Percentiles rank a stretch among this genome's conserved stretches.
Conservation (phyloP, 2,113 vertebrate species). For the Oophaga pumilio region DNA sequence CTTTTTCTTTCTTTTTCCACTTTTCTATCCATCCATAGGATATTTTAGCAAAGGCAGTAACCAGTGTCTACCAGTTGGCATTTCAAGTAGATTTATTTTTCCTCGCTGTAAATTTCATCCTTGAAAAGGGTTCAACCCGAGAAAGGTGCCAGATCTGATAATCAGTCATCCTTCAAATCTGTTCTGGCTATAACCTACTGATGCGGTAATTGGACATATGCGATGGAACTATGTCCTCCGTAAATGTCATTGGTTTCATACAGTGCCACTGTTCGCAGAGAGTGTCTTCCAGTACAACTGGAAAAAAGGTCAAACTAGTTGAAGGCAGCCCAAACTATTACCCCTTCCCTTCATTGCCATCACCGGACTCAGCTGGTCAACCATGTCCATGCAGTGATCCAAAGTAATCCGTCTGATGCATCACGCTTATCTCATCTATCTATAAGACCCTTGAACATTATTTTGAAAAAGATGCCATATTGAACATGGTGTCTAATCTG, state of each 20-base stretch:
- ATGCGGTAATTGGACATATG: neutral
- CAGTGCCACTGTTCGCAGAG: too few relatives aligned
- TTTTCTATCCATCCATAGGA: neutral
- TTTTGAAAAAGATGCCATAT: too few relatives aligned
- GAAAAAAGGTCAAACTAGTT: neutral
- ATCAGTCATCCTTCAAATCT: neutral
- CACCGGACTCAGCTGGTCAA: neutral
- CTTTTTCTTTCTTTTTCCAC: too few relatives aligned
- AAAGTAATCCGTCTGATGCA: neutral
- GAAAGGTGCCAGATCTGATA: too few relatives aligned
- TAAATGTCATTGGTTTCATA: neutral
- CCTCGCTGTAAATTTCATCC: neutral
- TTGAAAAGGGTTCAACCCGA: neutral
- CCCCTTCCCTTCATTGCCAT: neutral
- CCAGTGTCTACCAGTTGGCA: neutral
- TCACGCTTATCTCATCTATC: too few relatives aligned
- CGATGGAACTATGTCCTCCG: neutral
- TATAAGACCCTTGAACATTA: too few relatives aligned
- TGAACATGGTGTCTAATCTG: too few relatives aligned
- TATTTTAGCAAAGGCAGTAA: too few relatives aligned
- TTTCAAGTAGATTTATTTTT: neutral
- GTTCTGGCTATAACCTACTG: neutral
- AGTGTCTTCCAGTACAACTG: neutral
- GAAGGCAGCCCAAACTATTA: neutral
- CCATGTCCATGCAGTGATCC: neutral